phyloP scores from a whole-genome alignment of 2,113 vertebrate species.

The Rousettus leschenaultii region DNA sequence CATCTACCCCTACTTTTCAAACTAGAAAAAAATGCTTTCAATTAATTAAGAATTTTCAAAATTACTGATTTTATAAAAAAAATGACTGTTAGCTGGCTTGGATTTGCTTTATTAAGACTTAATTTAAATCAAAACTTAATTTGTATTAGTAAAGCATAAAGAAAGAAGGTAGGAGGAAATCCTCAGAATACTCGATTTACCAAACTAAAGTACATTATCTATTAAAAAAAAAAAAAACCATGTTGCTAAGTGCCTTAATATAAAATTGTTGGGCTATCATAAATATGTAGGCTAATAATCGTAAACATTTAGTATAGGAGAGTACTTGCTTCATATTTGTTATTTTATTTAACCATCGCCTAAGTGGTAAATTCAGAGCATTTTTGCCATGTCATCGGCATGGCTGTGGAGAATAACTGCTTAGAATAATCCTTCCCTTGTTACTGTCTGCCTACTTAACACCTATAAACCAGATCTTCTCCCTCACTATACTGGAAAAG shows the following conservation, averaged over 20 bases:
- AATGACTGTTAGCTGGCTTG: background rate
- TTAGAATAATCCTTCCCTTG: background rate
- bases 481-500: background rate
- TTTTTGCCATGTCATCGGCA: background rate
- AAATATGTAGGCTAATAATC: background rate
- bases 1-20: background rate
- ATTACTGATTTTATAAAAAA: background rate
- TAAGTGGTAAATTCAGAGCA: background rate
- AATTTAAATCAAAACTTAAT: background rate
- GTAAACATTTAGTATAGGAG: background rate
- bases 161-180: background rate
- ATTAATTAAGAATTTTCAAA: constrained; percentile 2
- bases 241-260: background rate
- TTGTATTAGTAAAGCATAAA: background rate
- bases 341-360: background rate
- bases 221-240: background rate
- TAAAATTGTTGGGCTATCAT: background rate
- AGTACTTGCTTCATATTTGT: background rate
- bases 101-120: background rate
- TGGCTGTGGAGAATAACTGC: no score
- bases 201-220: background rate
- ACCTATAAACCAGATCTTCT: background rate
- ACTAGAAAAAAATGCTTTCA: background rate
- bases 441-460: background rate
- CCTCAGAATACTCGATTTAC: background rate